Percentiles rank a stretch among this genome's conserved stretches.
These are phyloP conservation scores for Ophonus ardosiacus DNA, from an alignment of 2,888 invertebrate genomes.

Conservation along the genomic window DNA sequence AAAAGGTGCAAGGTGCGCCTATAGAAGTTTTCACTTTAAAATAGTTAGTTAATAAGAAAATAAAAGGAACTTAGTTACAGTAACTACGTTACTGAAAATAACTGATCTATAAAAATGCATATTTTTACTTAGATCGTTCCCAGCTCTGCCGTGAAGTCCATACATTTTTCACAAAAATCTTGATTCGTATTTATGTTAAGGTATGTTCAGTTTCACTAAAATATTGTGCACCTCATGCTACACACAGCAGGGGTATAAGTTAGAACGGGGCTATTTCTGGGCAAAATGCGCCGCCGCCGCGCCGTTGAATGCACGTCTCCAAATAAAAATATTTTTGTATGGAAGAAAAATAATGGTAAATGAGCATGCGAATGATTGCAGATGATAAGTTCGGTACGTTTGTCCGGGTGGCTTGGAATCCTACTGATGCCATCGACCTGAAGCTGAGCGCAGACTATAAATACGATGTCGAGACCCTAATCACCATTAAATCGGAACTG, in stretches of 20 bases:
- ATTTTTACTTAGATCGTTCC: no score
- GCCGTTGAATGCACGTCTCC: not conserved
- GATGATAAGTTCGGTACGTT: conserved; percentile 73
- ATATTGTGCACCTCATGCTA: no score
- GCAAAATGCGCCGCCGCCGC: not conserved
- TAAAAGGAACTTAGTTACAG: no score
- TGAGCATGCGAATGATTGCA: conserved; percentile 12
- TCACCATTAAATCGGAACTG: conserved; percentile 75
- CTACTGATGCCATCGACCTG: conserved; percentile 80
- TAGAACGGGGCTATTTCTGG: not conserved
- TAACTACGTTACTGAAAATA: no score
- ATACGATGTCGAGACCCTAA: conserved; percentile 75
- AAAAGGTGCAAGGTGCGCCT: no score
- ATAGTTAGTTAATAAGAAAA: no score
- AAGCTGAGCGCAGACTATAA: conserved; percentile 80
- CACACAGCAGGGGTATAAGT: not conserved
- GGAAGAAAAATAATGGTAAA: conserved; percentile 5
- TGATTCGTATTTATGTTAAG: no score
- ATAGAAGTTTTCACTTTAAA: no score
- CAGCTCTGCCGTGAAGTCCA: no score
- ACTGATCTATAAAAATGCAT: no score
- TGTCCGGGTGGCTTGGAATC: conserved; percentile 84
- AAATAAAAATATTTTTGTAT: not conserved
- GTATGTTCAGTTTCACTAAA: no score
- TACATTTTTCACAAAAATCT: no score